Evolutionary conservation across 2,113 vertebrate species (phyloP).

Genomic region (Cochlearius cochlearius): DNA sequence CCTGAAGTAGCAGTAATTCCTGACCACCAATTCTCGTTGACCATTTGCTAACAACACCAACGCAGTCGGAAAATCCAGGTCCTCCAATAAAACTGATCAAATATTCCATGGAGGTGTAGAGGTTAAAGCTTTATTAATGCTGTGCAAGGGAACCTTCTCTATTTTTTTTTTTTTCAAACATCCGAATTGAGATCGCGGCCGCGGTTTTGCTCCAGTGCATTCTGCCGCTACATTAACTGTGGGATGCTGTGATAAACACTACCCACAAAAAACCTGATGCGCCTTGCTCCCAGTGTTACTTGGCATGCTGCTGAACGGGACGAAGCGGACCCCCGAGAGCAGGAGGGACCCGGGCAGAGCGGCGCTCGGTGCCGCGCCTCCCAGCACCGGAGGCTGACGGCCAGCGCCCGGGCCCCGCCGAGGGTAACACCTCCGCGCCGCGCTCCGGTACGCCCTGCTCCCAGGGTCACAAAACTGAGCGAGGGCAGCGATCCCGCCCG

Average conservation of each 20-base stretch:
- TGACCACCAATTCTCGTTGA: not conserved
- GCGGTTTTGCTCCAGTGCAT: rapidly evolving
- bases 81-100: not conserved
- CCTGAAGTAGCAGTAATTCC: not conserved
- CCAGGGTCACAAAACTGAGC: rapidly evolving
- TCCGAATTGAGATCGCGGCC: rapidly evolving
- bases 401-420: not conserved
- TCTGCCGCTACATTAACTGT: rapidly evolving
- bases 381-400: rapidly evolving
- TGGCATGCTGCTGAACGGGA: rapidly evolving
- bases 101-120: rapidly evolving
- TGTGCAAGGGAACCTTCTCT: not conserved
- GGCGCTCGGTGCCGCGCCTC: not conserved
- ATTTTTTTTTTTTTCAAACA: not conserved
- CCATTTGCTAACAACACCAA: not conserved
- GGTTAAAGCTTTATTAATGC: not conserved
- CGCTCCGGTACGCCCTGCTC: not conserved
- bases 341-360: not conserved
- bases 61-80: not conserved
- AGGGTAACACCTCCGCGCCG: rapidly evolving
- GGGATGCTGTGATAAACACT: not conserved
- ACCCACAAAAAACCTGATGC: rapidly evolving
- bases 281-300: not conserved
- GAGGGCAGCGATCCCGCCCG: not conserved
- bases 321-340: not conserved